Base-by-base conservation (phyloP, 2,888 invertebrate species). In the Drosophila ezoana region DNA sequence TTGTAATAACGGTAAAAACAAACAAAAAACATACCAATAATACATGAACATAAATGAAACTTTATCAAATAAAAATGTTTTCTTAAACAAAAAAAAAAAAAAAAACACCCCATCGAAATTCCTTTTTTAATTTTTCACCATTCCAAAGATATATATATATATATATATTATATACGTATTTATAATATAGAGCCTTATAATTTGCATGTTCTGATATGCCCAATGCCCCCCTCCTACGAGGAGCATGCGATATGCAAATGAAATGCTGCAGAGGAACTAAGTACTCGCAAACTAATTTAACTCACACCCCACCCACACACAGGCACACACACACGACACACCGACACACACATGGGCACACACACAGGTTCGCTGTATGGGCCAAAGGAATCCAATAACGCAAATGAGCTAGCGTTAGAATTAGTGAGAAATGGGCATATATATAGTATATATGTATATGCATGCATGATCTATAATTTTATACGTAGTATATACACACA, bases 61-160 rank as follows among this genome's bases (percentile, higher is more conserved):
- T 86, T 88, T 88, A 83, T 84, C 80, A 88, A 86, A 88, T 80
- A 87, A 88, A 84, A 80, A 79, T 86, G 83, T 86, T 83, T 83
- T 86, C 70, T 83, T 82, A 76, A 85, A 82, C 76, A 57, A 87
- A 79, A 79, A 73, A 67, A 72, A 76, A 79, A 85, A 75, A 72
- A 74, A 57, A 13, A 13, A 87, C 81, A 82, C 71, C 87, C 87
- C 77, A 87, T 74, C 82, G 84, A 84, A 65, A 67, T 76, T 65
- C 81, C 72, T 81, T 79, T 84, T 79, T 79, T 79, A 48, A 72
- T 84, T 81, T 78, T 54, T 48, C 53, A 68, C 56, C 72, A 63
- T 18, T 66, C 40, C 51, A 52, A 4, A 35, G 18, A 18, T 5
- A 20, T 49, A 35, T 20, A 9, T 49, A 11, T 16, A 41, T 35